phyloP scores from a whole-genome alignment of 2,888 invertebrate genomes.

The Trimorus sp. region DNA sequence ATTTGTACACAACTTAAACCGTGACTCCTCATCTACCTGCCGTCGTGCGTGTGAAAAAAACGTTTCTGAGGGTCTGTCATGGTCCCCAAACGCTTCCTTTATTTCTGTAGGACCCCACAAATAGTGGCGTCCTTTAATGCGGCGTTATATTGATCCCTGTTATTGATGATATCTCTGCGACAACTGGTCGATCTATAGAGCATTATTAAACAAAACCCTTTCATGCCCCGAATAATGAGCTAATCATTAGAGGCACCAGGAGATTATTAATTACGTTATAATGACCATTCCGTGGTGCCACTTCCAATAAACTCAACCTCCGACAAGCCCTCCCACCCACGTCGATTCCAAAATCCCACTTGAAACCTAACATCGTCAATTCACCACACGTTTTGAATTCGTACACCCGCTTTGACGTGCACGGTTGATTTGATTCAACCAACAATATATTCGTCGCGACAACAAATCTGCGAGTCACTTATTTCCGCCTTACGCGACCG shows the following conservation, averaged over 20 bases:
- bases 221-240: constrained; percentile 36
- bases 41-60: constrained; percentile 68
- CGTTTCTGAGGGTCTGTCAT: constrained; percentile 68
- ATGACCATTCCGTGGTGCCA: constrained; percentile 12
- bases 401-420: no score
- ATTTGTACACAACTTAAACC: constrained; percentile 55
- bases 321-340: not conserved
- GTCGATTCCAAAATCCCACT: no score
- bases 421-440: not conserved
- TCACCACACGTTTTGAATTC: no score
- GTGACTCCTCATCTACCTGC: constrained; percentile 73
- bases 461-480: no score
- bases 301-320: constrained; percentile 1
- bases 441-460: no score
- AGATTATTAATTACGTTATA: constrained; percentile 49
- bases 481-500: not conserved
- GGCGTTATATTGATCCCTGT: constrained; percentile 76
- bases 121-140: constrained; percentile 73
- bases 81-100: constrained; percentile 68
- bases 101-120: constrained; percentile 57
- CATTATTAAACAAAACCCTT: constrained; percentile 60
- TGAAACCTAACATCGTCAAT: no score
- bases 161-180: constrained; percentile 74
- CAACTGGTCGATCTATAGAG: constrained; percentile 59
- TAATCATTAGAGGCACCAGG: constrained; percentile 29